Base-by-base conservation (phyloP, 2,797 vertebrate species). In the Urocyon cinereoargenteus region DNA sequence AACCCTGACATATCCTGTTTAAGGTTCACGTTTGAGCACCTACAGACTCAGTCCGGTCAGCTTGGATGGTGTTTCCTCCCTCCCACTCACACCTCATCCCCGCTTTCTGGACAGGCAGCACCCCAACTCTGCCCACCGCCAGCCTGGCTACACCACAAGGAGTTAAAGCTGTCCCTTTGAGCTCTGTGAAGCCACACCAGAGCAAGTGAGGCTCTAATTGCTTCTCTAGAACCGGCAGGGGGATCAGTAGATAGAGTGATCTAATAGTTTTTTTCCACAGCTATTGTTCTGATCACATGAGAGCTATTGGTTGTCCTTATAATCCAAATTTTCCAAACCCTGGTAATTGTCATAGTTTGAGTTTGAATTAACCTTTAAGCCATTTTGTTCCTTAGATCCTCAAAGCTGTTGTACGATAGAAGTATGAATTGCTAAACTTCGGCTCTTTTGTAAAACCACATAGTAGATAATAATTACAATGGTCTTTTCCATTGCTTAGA, bases 201-300 rank as follows among this genome's bases (percentile, higher is more conserved):
- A 77, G 90, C 78, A 24, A 85, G 40, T 8, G 75, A 91, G 75
- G 19, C 34, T 92, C 92, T 95, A 94, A 95, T 96, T 96, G 96
- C 97, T 94, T 92, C 82, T 95, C 40, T 95, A 77, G 82, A 94
- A 94, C 93, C 2, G 0, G 73, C 96, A 94, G 34, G 77, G 96
- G 93, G 61, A 96, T 97, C 0, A 2, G 31, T 96, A 92, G 84
- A 72, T 15, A 68, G 49, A 66, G 61, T 97, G 97, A 98, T 78
- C 93, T 97, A 96, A 97, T 82, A 22, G 97, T 85, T 95, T 98
- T 97, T 98, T 98, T 97, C 97, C 97, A 98, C 86, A 97, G 96
- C 78, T 97, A 62, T 97, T 97, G 86, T 97, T 96, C 90, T 79
- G 73, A 95, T 97, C 97, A 97, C 64, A 15, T 89, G 96, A 96